phyloP scores from a whole-genome alignment of 2,797 vertebrate genomes.

The Lepilemur septentrionalis region DNA sequence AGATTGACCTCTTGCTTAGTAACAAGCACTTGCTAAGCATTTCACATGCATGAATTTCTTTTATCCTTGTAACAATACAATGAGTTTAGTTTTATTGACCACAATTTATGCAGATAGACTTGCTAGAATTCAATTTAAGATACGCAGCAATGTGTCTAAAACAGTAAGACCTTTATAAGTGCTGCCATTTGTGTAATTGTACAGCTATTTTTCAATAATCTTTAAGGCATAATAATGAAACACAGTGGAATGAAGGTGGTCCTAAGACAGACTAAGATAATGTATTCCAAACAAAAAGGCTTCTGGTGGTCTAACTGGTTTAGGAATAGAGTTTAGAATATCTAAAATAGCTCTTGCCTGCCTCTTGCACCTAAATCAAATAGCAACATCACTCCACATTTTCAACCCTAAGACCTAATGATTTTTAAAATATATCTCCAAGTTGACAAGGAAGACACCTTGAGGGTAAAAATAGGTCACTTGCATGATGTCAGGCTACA shows the following conservation, averaged over 20 bases:
- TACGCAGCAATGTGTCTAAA: neutral
- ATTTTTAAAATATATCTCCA: neutral
- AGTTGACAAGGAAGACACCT: neutral
- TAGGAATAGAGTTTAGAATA: neutral
- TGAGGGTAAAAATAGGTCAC: neutral
- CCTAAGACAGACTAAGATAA: neutral
- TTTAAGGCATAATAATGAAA: neutral
- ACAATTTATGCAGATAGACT: neutral
- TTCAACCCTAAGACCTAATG: neutral
- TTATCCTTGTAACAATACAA: neutral
- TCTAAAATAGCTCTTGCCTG: neutral
- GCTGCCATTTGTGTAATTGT: neutral
- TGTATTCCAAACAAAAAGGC: neutral
- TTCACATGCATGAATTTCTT: neutral
- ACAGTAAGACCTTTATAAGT: neutral
- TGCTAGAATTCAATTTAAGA: constrained; percentile 19
- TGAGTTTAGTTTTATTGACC: neutral
- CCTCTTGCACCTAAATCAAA: neutral
- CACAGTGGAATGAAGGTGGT: neutral
- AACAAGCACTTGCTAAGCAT: neutral
- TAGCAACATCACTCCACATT: neutral
- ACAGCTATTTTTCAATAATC: neutral
- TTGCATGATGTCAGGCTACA: neutral
- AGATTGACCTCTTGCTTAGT: neutral
- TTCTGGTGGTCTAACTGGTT: neutral